Evolutionary conservation across 2,113 vertebrate species (phyloP).

Genomic region (Bos javanicus): DNA sequence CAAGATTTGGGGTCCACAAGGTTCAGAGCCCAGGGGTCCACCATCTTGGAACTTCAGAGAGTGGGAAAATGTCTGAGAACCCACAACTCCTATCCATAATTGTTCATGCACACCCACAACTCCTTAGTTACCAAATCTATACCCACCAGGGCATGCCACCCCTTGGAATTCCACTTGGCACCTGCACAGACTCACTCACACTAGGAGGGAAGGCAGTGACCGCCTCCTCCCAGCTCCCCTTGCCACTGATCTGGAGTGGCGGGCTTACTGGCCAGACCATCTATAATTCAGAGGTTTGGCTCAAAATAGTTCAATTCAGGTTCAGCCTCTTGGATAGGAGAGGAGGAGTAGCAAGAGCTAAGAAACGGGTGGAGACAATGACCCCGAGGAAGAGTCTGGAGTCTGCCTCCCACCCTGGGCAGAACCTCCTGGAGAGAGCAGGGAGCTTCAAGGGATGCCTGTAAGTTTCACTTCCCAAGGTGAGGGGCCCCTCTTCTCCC

Average conservation of each 20-base stretch:
- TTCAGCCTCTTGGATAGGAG: not conserved
- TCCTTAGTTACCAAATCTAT: not conserved
- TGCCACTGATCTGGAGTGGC: not conserved
- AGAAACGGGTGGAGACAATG: not conserved
- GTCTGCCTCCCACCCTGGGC: not conserved
- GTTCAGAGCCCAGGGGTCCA: not conserved
- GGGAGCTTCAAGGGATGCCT: not conserved
- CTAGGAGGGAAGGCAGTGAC: accelerated
- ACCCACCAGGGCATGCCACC: accelerated
- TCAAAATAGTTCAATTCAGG: conserved; percentile 38
- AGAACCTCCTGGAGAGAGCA: not conserved
- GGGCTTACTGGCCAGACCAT: not conserved
- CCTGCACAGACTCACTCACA: not conserved
- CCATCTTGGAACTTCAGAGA: not conserved
- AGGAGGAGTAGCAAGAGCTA: not conserved
- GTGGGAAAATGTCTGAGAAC: not conserved
- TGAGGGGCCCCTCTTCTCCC: not conserved
- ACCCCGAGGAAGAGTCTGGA: not conserved
- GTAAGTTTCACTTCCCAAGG: not conserved
- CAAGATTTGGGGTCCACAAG: not conserved
- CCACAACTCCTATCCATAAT: not conserved
- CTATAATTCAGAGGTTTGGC: conserved; percentile 59
- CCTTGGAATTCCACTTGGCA: accelerated
- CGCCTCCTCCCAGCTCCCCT: not conserved
- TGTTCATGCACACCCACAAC: not conserved